Base-by-base conservation (phyloP, 2,113 vertebrate species). In the Hydropotes inermis region DNA sequence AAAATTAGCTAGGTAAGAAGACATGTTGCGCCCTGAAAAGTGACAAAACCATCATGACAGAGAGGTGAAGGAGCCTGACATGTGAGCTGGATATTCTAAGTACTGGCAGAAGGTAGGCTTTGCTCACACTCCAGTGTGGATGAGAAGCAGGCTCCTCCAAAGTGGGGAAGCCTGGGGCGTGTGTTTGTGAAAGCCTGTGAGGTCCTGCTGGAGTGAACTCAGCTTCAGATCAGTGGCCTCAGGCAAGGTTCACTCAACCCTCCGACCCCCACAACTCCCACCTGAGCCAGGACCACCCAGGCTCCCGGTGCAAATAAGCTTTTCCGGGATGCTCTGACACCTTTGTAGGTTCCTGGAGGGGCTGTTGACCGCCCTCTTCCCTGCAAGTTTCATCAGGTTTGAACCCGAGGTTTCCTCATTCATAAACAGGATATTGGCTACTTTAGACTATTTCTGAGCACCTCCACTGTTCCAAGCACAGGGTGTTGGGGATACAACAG, bases 201-300 rank as follows among this genome's bases (percentile, higher is more conserved):
- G 67, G 88, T 96, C 85, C 64, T 45, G 97, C 33, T 11, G 8
- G 36, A 82, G 87, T 1, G 6, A 15, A 54, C 16, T 17, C 30
- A 70, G 61, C 27, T 13, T 21, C 19, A 39, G 52, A 28, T 45
- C 19, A 10, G 11, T 23, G 15, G 87, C 96, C 87, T 36, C 61
- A 27, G 92, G 58, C 85, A 78, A 57, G 45, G 64, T 60, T 97
- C 67, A 39, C 55, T 95, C 76, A 86, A n/a, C 89, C 67, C 50
- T 27, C 84, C 33, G 25, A 52, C 83, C 79, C 55, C 87, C n/a
- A 47, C 86, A 7, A 55, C 79, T 81, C 64, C 81, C 7, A 3
- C 28, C 2, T 76, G 74, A 64, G 58, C 94, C 58, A 5, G 33
- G 96, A 92, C 97, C 97, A 98, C 97, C 95, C 94, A 97, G 50